Evolutionary conservation across 2,888 invertebrate genomes (phyloP), one percentile per base, ranked within the genome.

Genomic region (Cephus nigrinus): DNA sequence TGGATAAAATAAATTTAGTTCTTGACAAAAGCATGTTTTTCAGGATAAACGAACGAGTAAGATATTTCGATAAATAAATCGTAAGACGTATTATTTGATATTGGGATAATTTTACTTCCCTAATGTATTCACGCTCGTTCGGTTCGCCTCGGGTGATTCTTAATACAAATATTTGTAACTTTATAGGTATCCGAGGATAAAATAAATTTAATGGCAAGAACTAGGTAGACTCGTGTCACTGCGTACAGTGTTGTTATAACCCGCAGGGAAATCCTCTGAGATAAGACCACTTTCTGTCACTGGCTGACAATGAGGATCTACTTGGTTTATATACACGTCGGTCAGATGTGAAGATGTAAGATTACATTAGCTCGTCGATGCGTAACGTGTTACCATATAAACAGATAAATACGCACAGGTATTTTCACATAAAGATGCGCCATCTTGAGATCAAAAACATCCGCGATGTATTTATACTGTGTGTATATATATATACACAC

Each of bases 201-300:
- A 73, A 72, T 78, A 75, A 78, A 78, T 78, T 35, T 69, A 78
- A 75, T 73, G 32, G 11, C 69, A 35, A 75, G 71, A 34, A 73
- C 34, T 78, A 72, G 69, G 69, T 73, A 36, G 71, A 74, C 12
- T 33, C 31, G 33, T 12, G 55, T n/a, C 33, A 12, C 9, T 31
- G 71, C 0, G 31, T 30, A 71, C 71, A 30, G 30, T 4, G 55
- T 68, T 15, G 35, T 12, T 40, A 69, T 36, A 71, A 71, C 71
- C 32, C 23, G 30, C 32, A 11, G 31, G 74, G 71, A 78, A 78
- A 78, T 78, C 75, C 78, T 68, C 35, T 78, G 68, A 78, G 68
- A 78, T 78, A 78, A 73, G 78, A 35, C 78, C 78, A 78, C 55
- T 78, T 78, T 71, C 78, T 78, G 78, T 78, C 78, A 72, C 71